Conservation (phyloP, 37 sponge, comb jelly and placozoan species). For the Bolinopsis microptera region DNA sequence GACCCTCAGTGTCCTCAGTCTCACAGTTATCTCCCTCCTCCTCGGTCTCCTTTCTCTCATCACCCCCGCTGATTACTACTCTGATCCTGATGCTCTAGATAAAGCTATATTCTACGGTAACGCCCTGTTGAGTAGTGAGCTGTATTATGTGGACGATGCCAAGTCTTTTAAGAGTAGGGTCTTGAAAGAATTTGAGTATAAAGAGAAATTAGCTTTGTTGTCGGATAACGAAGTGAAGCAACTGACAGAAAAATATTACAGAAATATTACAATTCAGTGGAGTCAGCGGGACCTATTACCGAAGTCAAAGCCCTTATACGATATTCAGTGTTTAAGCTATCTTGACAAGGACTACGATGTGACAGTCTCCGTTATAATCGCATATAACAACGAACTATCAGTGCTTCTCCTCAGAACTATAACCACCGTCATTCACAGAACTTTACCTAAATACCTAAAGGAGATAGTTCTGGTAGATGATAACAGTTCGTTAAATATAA, state of each 20-base stretch:
- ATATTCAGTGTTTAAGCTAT: constrained; percentile 18
- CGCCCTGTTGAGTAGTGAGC: background rate
- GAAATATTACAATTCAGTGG: constrained; percentile 33
- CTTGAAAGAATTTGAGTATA: constrained; percentile 47
- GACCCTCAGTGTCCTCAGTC: background rate
- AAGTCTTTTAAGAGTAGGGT: background rate
- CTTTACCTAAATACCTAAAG: constrained; percentile 2
- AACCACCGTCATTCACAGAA: constrained; percentile 36
- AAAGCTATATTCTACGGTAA: background rate
- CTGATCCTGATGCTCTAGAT: background rate
- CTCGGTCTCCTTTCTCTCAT: background rate
- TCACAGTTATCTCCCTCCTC: background rate
- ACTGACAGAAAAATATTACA: background rate
- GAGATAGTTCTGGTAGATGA: constrained; percentile 61
- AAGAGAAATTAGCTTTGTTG: background rate
- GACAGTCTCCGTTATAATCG: constrained; percentile 22
- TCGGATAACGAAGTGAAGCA: background rate
- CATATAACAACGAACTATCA: background rate
- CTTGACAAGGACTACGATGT: constrained; percentile 1
- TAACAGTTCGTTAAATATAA: background rate
- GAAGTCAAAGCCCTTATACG: background rate
- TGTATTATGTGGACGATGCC: background rate
- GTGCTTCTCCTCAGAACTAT: background rate
- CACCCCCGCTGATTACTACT: background rate
- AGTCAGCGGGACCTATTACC: background rate